Evolutionary conservation across 2,113 vertebrate genomes (phyloP), one percentile per base, ranked within the genome.

Genomic region (Mesembrinibis cayennensis): DNA sequence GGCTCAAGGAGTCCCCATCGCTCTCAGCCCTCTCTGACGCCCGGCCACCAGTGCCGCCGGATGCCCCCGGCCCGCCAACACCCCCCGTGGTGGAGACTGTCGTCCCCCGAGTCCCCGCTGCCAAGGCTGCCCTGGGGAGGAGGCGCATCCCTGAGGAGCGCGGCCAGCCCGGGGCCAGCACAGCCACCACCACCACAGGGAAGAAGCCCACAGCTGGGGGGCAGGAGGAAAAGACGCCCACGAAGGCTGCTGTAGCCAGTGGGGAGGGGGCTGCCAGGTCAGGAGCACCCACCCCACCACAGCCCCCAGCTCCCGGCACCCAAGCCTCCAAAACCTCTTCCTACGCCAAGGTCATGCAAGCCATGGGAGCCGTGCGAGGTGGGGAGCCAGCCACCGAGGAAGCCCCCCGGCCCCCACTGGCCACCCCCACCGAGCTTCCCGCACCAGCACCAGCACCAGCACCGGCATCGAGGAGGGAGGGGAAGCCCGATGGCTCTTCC

Each of bases 281-380:
- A 1, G 88, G 70, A 86, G 27, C 61, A 36, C 38, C 84, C 6
- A 23, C 26, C 17, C 63, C 93, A n/a, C 84, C 66, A 25, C 61
- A 86, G 79, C 34, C 82, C 22, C 77, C 23, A 13, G 44, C 8
- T 18, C 63, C 52, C 0, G 40, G 19, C 30, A 10, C 78, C 30
- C 88, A 89, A 49, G 74, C 81, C 12, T 50, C 90, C 18, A 82
- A 95, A 9, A 73, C 17, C 2, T 98, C 98, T 25, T 98, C 99
- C 42, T 99, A 99, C 17, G 99, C 99, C 45, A 99, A 98, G 92
- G 99, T 99, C 87, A 99, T 99, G 97, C 99, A 99, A 97, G 98
- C 98, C 29, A 99, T 99, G 74, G 70, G 92, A 77, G 86, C 65
- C 2, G 5, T n/a, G 6, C 47, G 9, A 66, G 40, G 18, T 0